A percentile compares a stretch with the other conserved stretches of the same genome.
Conservation (phyloP, 2,797 vertebrate genomes). For the Rachycentron canadum region DNA sequence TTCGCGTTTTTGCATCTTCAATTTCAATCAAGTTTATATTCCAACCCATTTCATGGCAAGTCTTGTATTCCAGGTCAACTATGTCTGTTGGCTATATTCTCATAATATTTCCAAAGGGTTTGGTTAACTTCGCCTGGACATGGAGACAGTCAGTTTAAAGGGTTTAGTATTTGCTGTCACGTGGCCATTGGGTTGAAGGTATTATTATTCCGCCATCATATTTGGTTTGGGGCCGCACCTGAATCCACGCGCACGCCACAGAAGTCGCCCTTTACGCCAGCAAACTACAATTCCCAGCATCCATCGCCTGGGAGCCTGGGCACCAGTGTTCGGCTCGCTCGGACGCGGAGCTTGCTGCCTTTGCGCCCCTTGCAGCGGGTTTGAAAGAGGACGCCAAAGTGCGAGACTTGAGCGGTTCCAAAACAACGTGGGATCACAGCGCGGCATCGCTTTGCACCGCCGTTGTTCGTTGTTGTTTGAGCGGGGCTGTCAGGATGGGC, state of each 20-base stretch:
- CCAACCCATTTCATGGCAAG: neutral
- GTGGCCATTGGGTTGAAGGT: neutral
- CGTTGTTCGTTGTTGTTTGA: neutral
- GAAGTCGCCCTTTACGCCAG: too few species aligned
- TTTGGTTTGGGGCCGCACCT: neutral
- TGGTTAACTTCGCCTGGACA: constrained; percentile 3
- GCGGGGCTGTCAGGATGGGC: constrained; percentile 76
- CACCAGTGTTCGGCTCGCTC: constrained; percentile 37
- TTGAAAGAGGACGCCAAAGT: constrained; percentile 28
- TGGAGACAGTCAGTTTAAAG: neutral
- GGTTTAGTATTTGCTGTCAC: constrained; percentile 18
- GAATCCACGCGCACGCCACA: neutral
- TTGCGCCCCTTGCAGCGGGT: constrained; percentile 17
- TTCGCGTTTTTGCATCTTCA: neutral
- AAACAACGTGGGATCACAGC: constrained; percentile 5
- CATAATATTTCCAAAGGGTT: neutral
- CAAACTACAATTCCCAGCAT: constrained; percentile 80
- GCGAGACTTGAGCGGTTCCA: constrained; percentile 8
- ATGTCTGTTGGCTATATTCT: neutral
- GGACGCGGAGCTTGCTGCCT: constrained; percentile 44
- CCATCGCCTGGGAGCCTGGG: constrained; percentile 25
- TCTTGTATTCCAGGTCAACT: neutral
- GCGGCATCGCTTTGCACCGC: neutral
- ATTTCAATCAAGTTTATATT: neutral
- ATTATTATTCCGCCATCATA: constrained; percentile 26